Percentiles rank a stretch among this genome's conserved stretches.
Conservation (phyloP, 2,888 invertebrate genomes). For the Philereme transversata region DNA sequence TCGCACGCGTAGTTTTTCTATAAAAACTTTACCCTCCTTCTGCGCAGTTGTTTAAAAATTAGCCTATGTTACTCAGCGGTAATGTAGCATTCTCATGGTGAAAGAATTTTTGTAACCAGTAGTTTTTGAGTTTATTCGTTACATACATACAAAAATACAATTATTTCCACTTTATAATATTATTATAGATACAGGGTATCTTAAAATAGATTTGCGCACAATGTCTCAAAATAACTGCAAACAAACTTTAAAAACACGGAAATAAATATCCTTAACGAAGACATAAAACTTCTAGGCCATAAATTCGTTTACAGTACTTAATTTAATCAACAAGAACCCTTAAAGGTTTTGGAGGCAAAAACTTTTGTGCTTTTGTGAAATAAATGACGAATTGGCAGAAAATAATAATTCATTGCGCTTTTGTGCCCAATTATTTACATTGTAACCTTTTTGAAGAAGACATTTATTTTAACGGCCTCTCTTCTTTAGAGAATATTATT, state of each 20-base stretch:
- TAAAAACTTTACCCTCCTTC: no score
- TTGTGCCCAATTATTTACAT: no score
- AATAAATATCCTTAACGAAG: slow-evolving; percentile 41
- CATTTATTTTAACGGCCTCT: slow-evolving; percentile 4
- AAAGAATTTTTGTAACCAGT: no score
- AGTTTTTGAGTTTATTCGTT: no score
- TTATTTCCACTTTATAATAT: no score
- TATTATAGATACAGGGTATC: no score
- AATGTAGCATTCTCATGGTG: no score
- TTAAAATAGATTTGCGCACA: not conserved
- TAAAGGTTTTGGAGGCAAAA: slow-evolving; percentile 20
- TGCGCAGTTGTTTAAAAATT: no score
- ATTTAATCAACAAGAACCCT: slow-evolving; percentile 26
- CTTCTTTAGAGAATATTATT: not conserved
- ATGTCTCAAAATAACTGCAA: slow-evolving; percentile 12
- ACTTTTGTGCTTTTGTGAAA: slow-evolving; percentile 13
- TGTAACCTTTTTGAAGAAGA: slow-evolving; percentile 8
- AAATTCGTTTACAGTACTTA: slow-evolving; percentile 26
- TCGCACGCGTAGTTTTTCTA: no score
- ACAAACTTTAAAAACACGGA: slow-evolving; percentile 18
- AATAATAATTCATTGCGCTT: not conserved
- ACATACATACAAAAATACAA: no score
- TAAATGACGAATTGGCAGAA: slow-evolving; percentile 20
- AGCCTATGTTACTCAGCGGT: no score
- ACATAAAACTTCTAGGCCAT: slow-evolving; percentile 31